These are phyloP conservation scores for Drosophila anomalipes DNA, from an alignment of 2,888 invertebrate species.

Conservation along the genomic window DNA sequence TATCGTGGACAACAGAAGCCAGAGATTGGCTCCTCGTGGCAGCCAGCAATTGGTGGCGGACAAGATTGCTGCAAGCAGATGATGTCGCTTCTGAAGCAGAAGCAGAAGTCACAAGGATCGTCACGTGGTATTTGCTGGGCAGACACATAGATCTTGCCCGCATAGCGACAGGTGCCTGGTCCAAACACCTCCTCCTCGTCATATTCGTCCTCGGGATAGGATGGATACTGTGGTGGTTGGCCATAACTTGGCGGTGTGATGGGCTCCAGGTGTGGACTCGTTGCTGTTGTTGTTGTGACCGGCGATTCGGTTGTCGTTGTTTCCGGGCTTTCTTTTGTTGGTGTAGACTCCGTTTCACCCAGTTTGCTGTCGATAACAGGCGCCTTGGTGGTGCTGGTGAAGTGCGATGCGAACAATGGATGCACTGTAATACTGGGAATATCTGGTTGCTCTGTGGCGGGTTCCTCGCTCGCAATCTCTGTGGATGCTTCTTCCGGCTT, in stretches of 20 bases:
- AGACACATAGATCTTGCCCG: conserved; percentile 96
- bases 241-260: conserved; percentile 77
- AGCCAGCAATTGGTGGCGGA: conserved; percentile 96
- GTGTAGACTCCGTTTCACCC: conserved; percentile 37
- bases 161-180: conserved; percentile 96
- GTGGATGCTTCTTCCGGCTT: conserved; percentile 37
- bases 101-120: conserved; percentile 98
- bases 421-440: conserved; percentile 62
- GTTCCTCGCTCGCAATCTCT: conserved; percentile 41
- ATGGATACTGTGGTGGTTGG: conserved; percentile 82
- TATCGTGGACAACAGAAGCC: conserved; percentile 98
- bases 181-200: conserved; percentile 92
- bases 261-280: conserved; percentile 73
- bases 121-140: conserved; percentile 97
- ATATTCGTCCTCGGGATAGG: conserved; percentile 88
- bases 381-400: conserved; percentile 56
- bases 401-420: conserved; percentile 73
- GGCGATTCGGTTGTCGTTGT: conserved; percentile 56
- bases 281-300: conserved; percentile 66
- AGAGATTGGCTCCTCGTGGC: conserved; percentile 95
- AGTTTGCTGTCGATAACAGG: conserved; percentile 61
- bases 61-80: conserved; percentile 98
- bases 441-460: conserved; percentile 48
- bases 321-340: conserved; percentile 52
- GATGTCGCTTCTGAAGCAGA: conserved; percentile 98